phyloP scores from a whole-genome alignment of 2,113 vertebrate species.

The Poicephalus gulielmi region DNA sequence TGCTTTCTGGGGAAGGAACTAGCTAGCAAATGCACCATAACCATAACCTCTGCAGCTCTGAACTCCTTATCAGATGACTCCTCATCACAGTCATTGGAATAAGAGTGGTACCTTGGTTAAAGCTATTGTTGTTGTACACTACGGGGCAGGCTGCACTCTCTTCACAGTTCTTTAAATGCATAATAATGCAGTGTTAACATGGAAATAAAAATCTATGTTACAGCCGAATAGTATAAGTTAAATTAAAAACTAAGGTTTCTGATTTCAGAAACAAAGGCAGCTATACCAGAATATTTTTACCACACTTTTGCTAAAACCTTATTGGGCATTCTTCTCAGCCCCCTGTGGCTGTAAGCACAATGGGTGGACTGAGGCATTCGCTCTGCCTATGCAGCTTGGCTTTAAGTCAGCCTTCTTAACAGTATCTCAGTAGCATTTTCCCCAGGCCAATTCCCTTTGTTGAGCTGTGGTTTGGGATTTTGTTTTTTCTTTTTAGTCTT shows the following conservation, averaged over 20 bases:
- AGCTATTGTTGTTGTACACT: background rate
- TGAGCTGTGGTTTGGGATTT: background rate
- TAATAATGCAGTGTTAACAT: background rate
- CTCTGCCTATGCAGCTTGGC: conserved; percentile 15
- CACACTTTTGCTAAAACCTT: background rate
- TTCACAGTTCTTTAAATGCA: background rate
- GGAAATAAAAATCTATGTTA: background rate
- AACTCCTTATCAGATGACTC: background rate
- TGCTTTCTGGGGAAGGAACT: background rate
- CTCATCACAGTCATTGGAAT: background rate
- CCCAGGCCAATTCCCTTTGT: conserved; percentile 44
- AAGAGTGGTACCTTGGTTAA: background rate
- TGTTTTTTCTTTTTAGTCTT: background rate
- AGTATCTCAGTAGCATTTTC: conserved; percentile 48
- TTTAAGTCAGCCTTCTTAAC: conserved; percentile 42
- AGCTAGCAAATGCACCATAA: background rate
- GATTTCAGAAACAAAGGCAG: background rate
- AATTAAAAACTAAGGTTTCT: conserved; percentile 3
- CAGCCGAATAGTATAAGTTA: background rate
- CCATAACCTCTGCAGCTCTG: background rate
- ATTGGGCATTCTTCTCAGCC: conserved; percentile 20
- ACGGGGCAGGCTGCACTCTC: background rate
- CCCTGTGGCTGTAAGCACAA: conserved; percentile 39
- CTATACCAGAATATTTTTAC: conserved; percentile 30
- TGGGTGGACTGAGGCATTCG: background rate